Evolutionary conservation across 2,797 vertebrate species (phyloP).

Genomic region (Parotocinclus haroldoi): DNA sequence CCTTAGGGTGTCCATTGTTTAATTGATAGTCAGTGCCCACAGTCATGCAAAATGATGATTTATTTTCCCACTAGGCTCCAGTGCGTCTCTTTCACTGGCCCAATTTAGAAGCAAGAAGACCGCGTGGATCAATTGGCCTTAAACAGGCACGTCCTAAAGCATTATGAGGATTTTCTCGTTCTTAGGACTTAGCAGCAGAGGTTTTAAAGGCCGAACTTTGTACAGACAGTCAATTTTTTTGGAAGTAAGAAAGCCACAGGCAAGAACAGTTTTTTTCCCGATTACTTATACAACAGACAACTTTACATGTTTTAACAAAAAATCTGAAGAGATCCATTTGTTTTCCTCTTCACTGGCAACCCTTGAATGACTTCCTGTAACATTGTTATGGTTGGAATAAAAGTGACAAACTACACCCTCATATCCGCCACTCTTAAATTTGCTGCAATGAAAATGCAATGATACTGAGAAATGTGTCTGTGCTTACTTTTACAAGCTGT

Average conservation of each 20-base stretch:
- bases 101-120: conserved; percentile 47
- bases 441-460: conserved; percentile 24
- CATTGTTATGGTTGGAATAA: conserved; percentile 43
- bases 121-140: conserved; percentile 60
- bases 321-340: conserved; percentile 42
- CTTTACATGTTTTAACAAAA: conserved; percentile 22
- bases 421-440: conserved; percentile 22
- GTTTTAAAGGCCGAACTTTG: conserved; percentile 61
- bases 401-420: conserved; percentile 35
- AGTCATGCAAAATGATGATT: conserved; percentile 38
- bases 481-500: conserved; percentile 28
- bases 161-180: conserved; percentile 61
- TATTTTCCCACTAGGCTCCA: conserved; percentile 61
- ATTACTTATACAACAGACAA: conserved; percentile 40
- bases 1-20: conserved; percentile 15
- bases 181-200: conserved; percentile 59
- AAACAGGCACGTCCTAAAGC: conserved; percentile 62
- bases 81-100: conserved; percentile 52
- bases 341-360: conserved; percentile 41
- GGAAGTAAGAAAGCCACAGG: conserved; percentile 44
- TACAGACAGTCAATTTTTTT: conserved; percentile 50
- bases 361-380: conserved; percentile 28
- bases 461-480: conserved; percentile 52
- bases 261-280: conserved; percentile 34
- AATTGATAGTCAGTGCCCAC: conserved; percentile 39